Base-by-base conservation (phyloP, 1,140 invertebrate genomes). In the Diabrotica undecimpunctata region DNA sequence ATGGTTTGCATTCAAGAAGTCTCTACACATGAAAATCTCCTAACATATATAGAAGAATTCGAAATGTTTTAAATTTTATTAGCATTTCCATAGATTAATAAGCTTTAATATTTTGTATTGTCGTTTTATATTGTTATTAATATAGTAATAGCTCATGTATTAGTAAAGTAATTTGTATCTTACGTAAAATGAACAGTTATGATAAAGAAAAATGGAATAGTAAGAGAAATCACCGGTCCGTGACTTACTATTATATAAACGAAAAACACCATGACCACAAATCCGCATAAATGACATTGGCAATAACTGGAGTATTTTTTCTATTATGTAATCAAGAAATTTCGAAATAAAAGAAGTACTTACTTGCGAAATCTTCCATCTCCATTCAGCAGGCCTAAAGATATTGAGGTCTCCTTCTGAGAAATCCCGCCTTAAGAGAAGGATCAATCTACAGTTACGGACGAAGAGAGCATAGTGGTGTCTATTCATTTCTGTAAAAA, bases 381-480 rank as follows among this genome's bases (percentile, higher is more conserved):
- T 86, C 95, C 96, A 99, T 81, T 99, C 97, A 11, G 97, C 97
- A 0, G 97, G 96, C 56, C 94, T 86, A 84, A 99, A 99, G 64
- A 96, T 95, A 78, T 97, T 96, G 38, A 96, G 85, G 75, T 97
- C 93, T 9, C 93, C 91, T 74, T 96, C 90, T 41, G 90, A 92
- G 77, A 96, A 95, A 80, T 98, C 96, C 61, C 95, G 86, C 36
- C 97, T 83, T 68, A 99, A 81, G 57, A 99, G 81, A 51, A 99
- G 83, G 69, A 99, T 97, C 67, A 99, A 82, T 10, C 96, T 90
- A 79, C 97, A 98, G 81, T 98, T 98, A 62, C 97, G 87, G 0
- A 99, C 89, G 82, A 98, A 99, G 67, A 98, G 81, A 6, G 95
- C 92, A 81, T 97, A 98, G 82, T 99, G 97, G 80, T 99, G 97